Base-by-base conservation (phyloP, 2,888 invertebrate genomes). In the Aphrophora alni region DNA sequence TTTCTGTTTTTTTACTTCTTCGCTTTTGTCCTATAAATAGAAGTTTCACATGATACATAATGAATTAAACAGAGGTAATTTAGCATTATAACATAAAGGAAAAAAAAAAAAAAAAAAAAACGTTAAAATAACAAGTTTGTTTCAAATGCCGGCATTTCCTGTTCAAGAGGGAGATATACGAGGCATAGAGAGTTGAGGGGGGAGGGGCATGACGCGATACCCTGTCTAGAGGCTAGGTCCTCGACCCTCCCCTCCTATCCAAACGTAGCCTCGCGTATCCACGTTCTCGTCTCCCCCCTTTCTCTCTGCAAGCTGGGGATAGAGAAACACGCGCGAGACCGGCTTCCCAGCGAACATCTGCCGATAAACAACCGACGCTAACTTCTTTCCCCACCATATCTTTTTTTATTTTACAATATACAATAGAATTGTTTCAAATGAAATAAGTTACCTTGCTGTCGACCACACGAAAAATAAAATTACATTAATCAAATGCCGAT, bases 1-100 rank as follows among this genome's bases (percentile, higher is more conserved):
- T 86, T 88, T 89, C 84, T 87, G 87, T 85, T 89, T 89, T 85
- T 89, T 89, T 7, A 87, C 87, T 82, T 89, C 89, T 72, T 88
- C 88, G 76, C 84, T 84, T 84, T 87, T 87, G 70, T 87, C 86
- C 87, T 87, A 82, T 8, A 84, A 83, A 17, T n/a, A n/a, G n/a
- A 81, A 76, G 33, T 33, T 5, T 8, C 33, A 33, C 3, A 33
- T 33, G 3, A 8, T 33, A 33, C 8, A 33, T 5, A 33, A 33
- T 5, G 33, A 8, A 5, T 33, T 8, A 33, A 33, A 33, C 8
- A 33, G 8, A 33, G 33, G 33, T 33, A 33, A 33, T 33, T 33
- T 33, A 33, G n/a, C n/a, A n/a, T n/a, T n/a, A n/a, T n/a, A n/a
- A n/a, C n/a, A n/a, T n/a, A n/a, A n/a, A n/a, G n/a, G n/a, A n/a